Conservation (phyloP, 2,113 vertebrate species). For the Erinaceus europaeus region DNA sequence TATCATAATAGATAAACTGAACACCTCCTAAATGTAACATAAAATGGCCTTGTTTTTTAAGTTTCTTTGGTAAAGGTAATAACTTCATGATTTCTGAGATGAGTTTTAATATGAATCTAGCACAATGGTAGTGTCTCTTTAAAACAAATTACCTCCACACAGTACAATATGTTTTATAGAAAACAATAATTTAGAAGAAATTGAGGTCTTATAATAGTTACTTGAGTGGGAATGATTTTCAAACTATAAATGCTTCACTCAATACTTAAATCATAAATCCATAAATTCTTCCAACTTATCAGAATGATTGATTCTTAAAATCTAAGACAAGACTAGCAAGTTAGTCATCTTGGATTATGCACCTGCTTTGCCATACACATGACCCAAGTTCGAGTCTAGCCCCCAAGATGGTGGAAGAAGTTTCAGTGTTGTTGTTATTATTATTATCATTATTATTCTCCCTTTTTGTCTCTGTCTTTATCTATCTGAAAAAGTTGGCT, state of each 20-base stretch:
- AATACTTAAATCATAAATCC: not conserved
- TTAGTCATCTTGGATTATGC: not conserved
- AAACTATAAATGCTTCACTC: not conserved
- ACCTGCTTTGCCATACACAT: not conserved
- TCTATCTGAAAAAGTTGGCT: too few species aligned
- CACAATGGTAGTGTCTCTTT: not conserved
- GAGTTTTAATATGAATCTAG: not conserved
- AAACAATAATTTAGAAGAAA: not conserved
- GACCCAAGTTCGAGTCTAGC: not conserved
- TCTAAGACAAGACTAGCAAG: not conserved
- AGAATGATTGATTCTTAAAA: not conserved
- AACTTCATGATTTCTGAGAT: not conserved
- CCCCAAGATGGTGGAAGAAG: too few species aligned
- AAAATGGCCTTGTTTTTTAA: not conserved
- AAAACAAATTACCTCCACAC: slow-evolving; percentile 21
- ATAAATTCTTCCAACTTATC: not conserved
- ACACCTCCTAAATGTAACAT: not conserved
- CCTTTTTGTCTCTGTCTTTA: too few species aligned
- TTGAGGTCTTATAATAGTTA: not conserved
- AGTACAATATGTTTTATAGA: not conserved
- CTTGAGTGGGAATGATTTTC: not conserved
- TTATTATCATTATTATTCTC: too few species aligned
- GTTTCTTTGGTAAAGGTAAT: not conserved
- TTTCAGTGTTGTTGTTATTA: too few species aligned
- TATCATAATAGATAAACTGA: not conserved